Conservation (phyloP, 2,888 invertebrate genomes). For the Ornithoptera priamus region DNA sequence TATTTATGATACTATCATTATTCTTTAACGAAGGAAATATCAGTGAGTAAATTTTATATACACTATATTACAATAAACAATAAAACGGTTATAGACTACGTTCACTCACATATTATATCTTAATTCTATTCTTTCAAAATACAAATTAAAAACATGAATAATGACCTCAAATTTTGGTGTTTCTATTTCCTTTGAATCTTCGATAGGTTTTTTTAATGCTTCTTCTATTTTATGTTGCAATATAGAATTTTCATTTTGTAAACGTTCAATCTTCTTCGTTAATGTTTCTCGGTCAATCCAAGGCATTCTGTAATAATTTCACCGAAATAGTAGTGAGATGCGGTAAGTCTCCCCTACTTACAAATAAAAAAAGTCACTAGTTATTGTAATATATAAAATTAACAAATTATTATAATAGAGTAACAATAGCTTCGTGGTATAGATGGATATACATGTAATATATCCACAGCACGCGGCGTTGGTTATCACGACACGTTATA, state of each 20-base stretch:
- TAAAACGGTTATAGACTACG: no score
- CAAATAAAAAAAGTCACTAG: not conserved
- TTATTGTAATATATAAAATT: not conserved
- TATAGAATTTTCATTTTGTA: constrained; percentile 59
- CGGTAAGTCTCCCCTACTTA: not conserved
- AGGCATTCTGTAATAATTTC: constrained; percentile 48
- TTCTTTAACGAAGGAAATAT: no score
- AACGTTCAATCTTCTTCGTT: constrained; percentile 56
- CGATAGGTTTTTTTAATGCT: constrained; percentile 42
- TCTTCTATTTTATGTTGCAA: constrained; percentile 60
- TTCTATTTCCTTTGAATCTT: constrained; percentile 39
- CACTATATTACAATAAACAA: no score
- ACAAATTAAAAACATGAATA: no score
- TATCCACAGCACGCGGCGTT: no score
- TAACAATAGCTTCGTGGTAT: not conserved
- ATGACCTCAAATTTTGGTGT: constrained; percentile 45
- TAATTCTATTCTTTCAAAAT: no score
- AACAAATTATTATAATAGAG: not conserved
- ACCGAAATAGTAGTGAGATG: not conserved
- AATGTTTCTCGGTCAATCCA: constrained; percentile 67
- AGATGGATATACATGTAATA: no score
- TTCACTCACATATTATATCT: no score
- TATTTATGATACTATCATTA: no score
- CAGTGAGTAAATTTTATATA: no score
- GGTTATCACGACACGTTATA: no score